Conservation (phyloP, 1,140 invertebrate species). For the Oscheius sp. region DNA sequence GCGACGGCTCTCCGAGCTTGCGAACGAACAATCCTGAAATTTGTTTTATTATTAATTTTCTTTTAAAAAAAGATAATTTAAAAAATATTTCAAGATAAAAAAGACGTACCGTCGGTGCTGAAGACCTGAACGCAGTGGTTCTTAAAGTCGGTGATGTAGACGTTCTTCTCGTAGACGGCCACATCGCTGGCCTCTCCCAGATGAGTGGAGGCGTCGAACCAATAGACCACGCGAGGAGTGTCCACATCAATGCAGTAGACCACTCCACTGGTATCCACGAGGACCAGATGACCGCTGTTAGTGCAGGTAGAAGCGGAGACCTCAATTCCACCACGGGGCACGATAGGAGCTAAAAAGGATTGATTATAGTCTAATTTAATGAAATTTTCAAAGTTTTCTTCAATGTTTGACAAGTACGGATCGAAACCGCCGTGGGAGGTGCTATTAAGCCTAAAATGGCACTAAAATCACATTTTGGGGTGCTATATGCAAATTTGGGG, state of each 20-base stretch:
- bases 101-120: slow-evolving; percentile 76
- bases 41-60: too few species aligned
- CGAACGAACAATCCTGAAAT: slow-evolving; percentile 70
- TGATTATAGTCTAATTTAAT: background rate
- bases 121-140: slow-evolving; percentile 94
- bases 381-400: slow-evolving; percentile 18
- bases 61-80: too few species aligned
- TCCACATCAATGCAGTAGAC: slow-evolving; percentile 68
- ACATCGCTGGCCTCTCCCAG: slow-evolving; percentile 96
- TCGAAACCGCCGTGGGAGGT: too few species aligned
- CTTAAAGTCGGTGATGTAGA: slow-evolving; percentile 96
- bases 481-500: too few species aligned
- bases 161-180: slow-evolving; percentile 82
- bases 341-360: slow-evolving; percentile 66
- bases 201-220: slow-evolving; percentile 94
- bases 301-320: slow-evolving; percentile 82
- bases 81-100: slow-evolving; percentile 2
- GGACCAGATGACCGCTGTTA: slow-evolving; percentile 71
- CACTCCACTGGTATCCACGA: slow-evolving; percentile 92
- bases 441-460: too few species aligned
- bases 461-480: too few species aligned
- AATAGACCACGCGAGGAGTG: slow-evolving; percentile 69
- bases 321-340: slow-evolving; percentile 68
- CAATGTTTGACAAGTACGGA: too few species aligned
- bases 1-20: slow-evolving; percentile 86